A percentile compares a stretch with the other conserved stretches of the same genome.
Conservation (phyloP, 2,797 vertebrate species). For the Peromyscus nudipes region DNA sequence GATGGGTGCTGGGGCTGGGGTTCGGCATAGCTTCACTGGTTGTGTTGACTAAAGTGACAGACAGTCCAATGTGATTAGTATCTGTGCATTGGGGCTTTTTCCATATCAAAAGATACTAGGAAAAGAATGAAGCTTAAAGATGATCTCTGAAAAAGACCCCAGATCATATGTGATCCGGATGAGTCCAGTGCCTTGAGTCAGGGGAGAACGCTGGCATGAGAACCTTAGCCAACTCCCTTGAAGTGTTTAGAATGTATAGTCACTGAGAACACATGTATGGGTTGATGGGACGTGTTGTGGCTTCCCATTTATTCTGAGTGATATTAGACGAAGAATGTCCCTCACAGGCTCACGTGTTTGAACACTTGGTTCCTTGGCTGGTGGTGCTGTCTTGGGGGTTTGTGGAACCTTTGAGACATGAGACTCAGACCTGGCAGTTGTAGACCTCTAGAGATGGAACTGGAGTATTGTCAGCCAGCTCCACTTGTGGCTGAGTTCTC, state of each 20-base stretch:
- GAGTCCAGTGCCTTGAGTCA: too few species aligned
- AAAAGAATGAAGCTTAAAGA: not conserved
- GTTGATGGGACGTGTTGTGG: not conserved
- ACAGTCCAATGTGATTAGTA: not conserved
- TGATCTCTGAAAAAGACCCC: not conserved
- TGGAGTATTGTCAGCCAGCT: not conserved
- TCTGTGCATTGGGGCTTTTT: not conserved
- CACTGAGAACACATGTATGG: rapidly evolving
- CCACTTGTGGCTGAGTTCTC: not conserved
- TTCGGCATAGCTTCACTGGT: not conserved
- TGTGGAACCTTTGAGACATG: not conserved
- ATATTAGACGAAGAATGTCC: not conserved
- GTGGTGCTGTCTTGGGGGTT: not conserved
- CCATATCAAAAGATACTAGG: not conserved
- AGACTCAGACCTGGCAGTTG: not conserved
- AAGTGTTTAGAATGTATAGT: not conserved
- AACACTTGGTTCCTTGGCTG: not conserved
- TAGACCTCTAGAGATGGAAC: not conserved
- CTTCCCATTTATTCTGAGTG: not conserved
- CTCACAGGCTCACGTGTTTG: not conserved
- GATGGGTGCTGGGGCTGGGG: not conserved
- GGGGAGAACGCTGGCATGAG: not conserved
- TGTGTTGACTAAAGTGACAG: constrained; percentile 50
- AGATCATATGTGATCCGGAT: not conserved
- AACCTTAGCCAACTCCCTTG: not conserved